Percentiles rank a stretch among this genome's conserved stretches.
Evolutionary conservation across 2,113 vertebrate species (phyloP).

Genomic region (Pachyramphus minor): DNA sequence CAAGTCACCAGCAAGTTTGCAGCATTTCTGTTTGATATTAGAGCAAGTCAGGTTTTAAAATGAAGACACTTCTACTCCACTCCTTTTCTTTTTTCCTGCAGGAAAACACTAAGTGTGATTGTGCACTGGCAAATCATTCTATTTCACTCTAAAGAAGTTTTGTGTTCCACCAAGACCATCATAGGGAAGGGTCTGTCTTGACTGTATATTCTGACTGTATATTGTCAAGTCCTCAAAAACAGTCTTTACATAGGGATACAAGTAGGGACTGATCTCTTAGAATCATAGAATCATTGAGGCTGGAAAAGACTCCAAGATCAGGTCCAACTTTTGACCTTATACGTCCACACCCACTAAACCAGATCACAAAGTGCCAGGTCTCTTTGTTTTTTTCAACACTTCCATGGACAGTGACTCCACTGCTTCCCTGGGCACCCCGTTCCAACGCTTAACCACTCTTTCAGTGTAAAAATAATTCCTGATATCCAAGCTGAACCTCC

Average conservation of each 20-base stretch:
- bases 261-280: not conserved
- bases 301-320: not conserved
- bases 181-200: not conserved
- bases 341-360: not conserved
- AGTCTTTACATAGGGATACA: not conserved
- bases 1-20: not conserved
- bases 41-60: not conserved
- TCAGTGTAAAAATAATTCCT: not conserved
- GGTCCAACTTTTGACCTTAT: not conserved
- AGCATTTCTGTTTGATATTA: not conserved
- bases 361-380: not conserved
- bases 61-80: not conserved
- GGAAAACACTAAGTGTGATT: not conserved
- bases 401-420: not conserved
- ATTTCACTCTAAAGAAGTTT: not conserved
- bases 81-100: not conserved
- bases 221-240: not conserved
- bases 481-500: not conserved
- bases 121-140: not conserved
- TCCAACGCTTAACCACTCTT: not conserved
- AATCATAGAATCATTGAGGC: not conserved
- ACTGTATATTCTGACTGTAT: not conserved
- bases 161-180: not conserved
- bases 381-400: not conserved
- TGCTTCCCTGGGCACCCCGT: not conserved